Evolutionary conservation across 2,113 vertebrate genomes (phyloP).

Genomic region (Calypte anna): DNA sequence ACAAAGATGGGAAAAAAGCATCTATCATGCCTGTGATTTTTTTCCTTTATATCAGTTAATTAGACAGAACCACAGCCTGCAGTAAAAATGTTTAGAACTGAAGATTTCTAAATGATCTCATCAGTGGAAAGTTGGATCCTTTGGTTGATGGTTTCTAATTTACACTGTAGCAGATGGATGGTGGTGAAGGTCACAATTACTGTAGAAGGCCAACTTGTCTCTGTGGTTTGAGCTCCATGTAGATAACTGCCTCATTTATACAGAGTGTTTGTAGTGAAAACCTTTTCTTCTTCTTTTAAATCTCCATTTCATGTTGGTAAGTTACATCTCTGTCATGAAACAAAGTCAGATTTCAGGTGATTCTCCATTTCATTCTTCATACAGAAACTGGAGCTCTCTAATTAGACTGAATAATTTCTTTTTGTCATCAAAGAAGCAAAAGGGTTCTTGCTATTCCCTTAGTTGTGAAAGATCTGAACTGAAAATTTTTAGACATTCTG

Average conservation of each 20-base stretch:
- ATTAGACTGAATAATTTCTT: slow-evolving; percentile 25
- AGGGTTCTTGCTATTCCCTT: not conserved
- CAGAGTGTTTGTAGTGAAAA: slow-evolving; percentile 1
- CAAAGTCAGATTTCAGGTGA: slow-evolving; percentile 13
- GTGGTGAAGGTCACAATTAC: slow-evolving; percentile 54
- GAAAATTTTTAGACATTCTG: not conserved
- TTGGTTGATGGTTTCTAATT: slow-evolving; percentile 50
- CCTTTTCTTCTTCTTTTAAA: slow-evolving; percentile 44
- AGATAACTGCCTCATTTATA: slow-evolving; percentile 19
- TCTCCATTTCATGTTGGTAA: not conserved
- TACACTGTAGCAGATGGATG: slow-evolving; percentile 46
- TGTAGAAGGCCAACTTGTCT: slow-evolving; percentile 3
- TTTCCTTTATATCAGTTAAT: slow-evolving; percentile 22
- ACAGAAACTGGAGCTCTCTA: slow-evolving; percentile 5
- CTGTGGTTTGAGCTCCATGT: not conserved
- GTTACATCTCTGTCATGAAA: slow-evolving; percentile 15
- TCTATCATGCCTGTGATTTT: not conserved
- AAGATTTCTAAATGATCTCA: slow-evolving; percentile 33
- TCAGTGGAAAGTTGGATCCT: slow-evolving; percentile 7
- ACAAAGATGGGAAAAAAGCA: not conserved
- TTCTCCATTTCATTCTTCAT: slow-evolving; percentile 7
- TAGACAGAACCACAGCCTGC: not conserved
- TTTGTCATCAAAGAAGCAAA: not conserved
- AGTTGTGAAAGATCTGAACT: not conserved
- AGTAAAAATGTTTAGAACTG: slow-evolving; percentile 9